Percentiles rank a stretch among this genome's conserved stretches.
These are phyloP conservation scores for Chelmon rostratus DNA, from an alignment of 2,797 vertebrate species.

Conservation along the genomic window DNA sequence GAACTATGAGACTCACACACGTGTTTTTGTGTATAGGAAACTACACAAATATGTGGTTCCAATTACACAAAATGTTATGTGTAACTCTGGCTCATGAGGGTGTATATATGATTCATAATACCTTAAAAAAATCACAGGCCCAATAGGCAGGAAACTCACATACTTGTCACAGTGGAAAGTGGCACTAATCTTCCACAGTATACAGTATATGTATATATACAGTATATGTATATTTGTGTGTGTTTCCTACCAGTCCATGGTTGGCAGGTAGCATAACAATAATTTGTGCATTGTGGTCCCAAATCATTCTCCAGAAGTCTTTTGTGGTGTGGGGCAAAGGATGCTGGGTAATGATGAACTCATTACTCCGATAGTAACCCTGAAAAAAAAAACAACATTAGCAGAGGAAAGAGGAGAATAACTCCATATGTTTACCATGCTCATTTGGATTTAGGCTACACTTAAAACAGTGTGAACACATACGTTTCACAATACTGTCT, in stretches of 20 bases:
- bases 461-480: not conserved
- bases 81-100: not conserved
- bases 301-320: conserved; percentile 98
- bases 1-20: not conserved
- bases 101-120: conserved; percentile 9
- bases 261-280: conserved; percentile 96
- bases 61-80: not conserved
- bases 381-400: conserved; percentile 59
- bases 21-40: not conserved
- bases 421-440: not conserved
- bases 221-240: conserved; percentile 6
- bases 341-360: conserved; percentile 97
- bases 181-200: not conserved
- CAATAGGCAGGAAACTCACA: not conserved
- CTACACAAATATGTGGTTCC: no score
- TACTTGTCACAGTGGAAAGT: not conserved
- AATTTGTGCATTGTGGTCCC: conserved; percentile 97
- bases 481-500: no score
- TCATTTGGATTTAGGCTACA: not conserved
- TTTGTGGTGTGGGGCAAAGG: conserved; percentile 97
- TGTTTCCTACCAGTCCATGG: conserved; percentile 90
- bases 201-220: not conserved
- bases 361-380: conserved; percentile 94
- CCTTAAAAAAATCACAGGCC: conserved; percentile 5
- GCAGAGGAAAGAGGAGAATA: not conserved